Evolutionary conservation across 2,888 invertebrate genomes (phyloP), one percentile per base, ranked within the genome.

Genomic region (Drosophila quasianomalipes): DNA sequence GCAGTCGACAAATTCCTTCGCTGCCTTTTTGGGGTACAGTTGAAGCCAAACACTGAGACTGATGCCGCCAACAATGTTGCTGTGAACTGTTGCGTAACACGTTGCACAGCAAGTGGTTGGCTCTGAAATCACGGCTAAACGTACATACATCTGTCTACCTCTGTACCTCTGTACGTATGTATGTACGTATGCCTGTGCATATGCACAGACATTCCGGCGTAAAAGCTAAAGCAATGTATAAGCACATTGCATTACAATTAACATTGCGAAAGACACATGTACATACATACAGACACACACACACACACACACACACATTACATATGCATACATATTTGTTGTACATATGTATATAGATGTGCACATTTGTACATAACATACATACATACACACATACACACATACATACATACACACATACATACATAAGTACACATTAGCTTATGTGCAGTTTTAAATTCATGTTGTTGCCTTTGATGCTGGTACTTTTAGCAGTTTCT

Each of bases 1-100:
- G 19, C 22, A 22, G n/a, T 52, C n/a, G 4, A 31, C 30, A 33
- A 44, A 58, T n/a, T 33, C 44, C 31, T 31, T 44, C 22, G 44
- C 10, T 31, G 58, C 58, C 44, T 30, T 58, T 58, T 44, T 44
- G 31, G 44, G 41, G 58, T 58, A 58, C 58, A 58, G 58, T 58
- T 44, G 58, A 44, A 44, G 58, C 44, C 58, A 58, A 31, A 58
- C 58, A 53, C 53, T 31, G 30, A 31, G 28, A 16, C 51, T n/a
- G 39, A 41, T 41, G 41, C 30, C 10, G 58, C 22, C 39, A 31
- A 22, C 6, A 30, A 30, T 41, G 41, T 41, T 22, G n/a, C 53
- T 37, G n/a, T 53, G 53, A 53, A 53, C 53, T 39, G 62, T 62
- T 62, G 31, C 41, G 57, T 62, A 62, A 62, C 41, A 44, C 31